Evolutionary conservation across 2,888 invertebrate genomes (phyloP).

Genomic region (Nowickia ferox): DNA sequence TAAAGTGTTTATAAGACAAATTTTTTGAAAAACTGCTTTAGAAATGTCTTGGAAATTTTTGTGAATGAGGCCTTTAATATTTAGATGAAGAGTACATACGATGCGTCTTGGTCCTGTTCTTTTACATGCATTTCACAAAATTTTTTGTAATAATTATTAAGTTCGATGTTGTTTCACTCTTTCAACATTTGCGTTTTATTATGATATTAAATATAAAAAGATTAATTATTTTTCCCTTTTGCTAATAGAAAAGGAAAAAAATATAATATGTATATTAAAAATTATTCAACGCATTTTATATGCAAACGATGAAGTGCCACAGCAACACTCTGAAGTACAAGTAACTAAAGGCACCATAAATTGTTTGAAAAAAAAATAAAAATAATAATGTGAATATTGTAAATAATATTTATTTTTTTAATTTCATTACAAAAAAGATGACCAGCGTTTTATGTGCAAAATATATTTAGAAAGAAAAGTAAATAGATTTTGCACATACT

Average conservation of each 20-base stretch:
- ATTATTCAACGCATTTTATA: conserved; percentile 49
- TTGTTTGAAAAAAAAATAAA: not conserved
- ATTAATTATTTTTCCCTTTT: conserved; percentile 12
- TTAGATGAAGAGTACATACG: too few relatives aligned
- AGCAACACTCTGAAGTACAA: conserved; percentile 23
- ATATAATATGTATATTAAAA: not conserved
- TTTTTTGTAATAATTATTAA: conserved; percentile 8
- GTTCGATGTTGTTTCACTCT: not conserved
- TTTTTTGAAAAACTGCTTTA: too few relatives aligned
- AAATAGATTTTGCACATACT: not conserved
- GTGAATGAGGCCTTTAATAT: too few relatives aligned
- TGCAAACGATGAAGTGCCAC: conserved; percentile 23
- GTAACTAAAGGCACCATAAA: not conserved
- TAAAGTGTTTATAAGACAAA: too few relatives aligned
- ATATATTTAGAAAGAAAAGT: not conserved
- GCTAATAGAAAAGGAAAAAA: not conserved
- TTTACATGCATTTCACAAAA: not conserved
- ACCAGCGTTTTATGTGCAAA: not conserved
- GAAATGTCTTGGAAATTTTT: too few relatives aligned
- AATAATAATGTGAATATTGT: not conserved
- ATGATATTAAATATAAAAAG: conserved; percentile 61
- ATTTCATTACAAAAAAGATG: not conserved
- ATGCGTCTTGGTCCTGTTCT: not conserved
- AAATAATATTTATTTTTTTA: not conserved
- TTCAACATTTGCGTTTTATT: conserved; percentile 64